Evolutionary conservation across 2,888 invertebrate species (phyloP).

Genomic region (Tortrix viridana): DNA sequence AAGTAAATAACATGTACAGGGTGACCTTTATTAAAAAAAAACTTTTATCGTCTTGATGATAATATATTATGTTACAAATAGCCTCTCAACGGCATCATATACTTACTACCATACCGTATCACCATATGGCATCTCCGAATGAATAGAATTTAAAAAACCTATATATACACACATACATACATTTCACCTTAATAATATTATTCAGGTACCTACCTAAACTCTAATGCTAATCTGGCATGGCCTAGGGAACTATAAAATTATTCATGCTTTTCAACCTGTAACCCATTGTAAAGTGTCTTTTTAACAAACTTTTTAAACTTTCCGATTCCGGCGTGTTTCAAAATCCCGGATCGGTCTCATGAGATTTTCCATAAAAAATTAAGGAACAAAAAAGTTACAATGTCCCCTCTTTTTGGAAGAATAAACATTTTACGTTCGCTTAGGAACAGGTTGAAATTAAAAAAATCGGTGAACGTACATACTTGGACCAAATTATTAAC

Average conservation of each 20-base stretch:
- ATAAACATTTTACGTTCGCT: conserved; percentile 80
- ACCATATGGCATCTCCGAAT: no score
- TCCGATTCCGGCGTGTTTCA: conserved; percentile 69
- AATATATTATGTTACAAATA: no score
- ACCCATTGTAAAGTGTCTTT: conserved; percentile 82
- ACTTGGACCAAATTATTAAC: conserved; percentile 27
- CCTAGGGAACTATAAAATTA: conserved; percentile 68
- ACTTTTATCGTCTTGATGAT: no score
- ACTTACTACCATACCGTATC: no score
- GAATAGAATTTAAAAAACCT: not conserved
- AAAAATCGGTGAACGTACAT: conserved; percentile 54
- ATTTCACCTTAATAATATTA: no score
- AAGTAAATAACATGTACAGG: no score
- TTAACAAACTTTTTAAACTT: conserved; percentile 76
- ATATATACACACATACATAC: no score
- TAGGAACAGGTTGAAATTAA: conserved; percentile 64
- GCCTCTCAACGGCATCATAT: no score
- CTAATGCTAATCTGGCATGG: conserved; percentile 39
- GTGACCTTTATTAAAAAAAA: no score
- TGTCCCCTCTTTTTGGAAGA: conserved; percentile 67
- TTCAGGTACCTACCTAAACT: not conserved
- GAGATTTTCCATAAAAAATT: conserved; percentile 77
- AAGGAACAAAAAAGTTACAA: conserved; percentile 75
- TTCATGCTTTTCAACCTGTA: conserved; percentile 65
- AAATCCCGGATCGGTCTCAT: conserved; percentile 76